Conservation (phyloP, 1,140 invertebrate genomes). For the Maconellicoccus hirsutus region DNA sequence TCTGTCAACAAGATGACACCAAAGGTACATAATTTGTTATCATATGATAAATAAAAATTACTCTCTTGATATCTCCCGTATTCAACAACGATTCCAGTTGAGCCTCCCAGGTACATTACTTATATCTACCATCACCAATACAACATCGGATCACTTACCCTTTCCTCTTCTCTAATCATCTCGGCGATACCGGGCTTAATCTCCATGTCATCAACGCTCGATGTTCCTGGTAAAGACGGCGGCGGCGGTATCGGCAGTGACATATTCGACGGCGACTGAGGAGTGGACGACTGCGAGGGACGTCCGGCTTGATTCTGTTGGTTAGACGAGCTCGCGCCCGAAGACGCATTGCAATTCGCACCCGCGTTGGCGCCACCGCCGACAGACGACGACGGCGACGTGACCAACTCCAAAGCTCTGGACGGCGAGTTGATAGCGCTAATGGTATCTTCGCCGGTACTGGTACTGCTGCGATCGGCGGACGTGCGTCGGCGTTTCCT, state of each 20-base stretch:
- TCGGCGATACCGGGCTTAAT: conserved; percentile 86
- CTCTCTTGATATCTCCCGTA: too few species aligned
- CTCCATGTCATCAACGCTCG: conserved; percentile 61
- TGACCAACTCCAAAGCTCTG: conserved; percentile 30
- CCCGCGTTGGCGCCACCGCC: conserved; percentile 33
- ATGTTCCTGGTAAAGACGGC: conserved; percentile 33
- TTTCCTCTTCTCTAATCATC: conserved; percentile 88
- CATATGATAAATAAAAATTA: too few species aligned
- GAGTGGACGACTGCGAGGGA: conserved; percentile 32
- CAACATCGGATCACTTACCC: too few species aligned
- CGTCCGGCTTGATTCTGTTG: conserved; percentile 24
- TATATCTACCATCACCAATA: too few species aligned
- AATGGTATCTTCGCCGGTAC: conserved; percentile 7
- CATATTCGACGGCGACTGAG: conserved; percentile 33
- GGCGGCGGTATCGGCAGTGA: conserved; percentile 31
- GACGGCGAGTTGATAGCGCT: conserved; percentile 9
- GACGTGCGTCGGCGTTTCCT: conserved; percentile 19
- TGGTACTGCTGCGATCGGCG: conserved; percentile 23
- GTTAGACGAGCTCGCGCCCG: not conserved
- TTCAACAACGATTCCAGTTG: too few species aligned
- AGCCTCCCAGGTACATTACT: too few species aligned
- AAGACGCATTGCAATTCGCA: conserved; percentile 8
- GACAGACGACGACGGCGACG: conserved; percentile 28
- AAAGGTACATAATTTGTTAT: too few species aligned
- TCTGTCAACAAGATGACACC: too few species aligned